Evolutionary conservation across 2,888 invertebrate species (phyloP).

Genomic region (Thalpophila matura): DNA sequence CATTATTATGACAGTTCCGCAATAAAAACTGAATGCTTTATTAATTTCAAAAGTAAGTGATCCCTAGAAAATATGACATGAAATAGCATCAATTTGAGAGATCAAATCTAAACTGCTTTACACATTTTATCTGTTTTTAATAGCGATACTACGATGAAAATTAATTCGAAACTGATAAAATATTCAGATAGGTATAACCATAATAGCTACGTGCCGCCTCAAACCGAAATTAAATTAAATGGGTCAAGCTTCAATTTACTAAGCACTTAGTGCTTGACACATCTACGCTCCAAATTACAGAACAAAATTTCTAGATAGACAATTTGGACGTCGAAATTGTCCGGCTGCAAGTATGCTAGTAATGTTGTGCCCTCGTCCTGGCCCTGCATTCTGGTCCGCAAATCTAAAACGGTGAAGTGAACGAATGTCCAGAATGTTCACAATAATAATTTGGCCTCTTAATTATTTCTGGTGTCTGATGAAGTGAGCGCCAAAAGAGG

Average conservation of each 20-base stretch:
- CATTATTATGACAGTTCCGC: neutral
- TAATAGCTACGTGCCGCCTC: conserved; percentile 1
- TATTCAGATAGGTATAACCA: conserved; percentile 48
- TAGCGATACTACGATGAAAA: conserved; percentile 20
- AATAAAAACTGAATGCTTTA: neutral
- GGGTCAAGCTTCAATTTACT: conserved; percentile 10
- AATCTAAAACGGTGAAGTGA: neutral
- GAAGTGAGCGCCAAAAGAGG: no score
- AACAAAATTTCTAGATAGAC: conserved; percentile 1
- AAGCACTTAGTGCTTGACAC: conserved; percentile 19
- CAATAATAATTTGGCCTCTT: no score
- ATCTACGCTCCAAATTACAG: neutral
- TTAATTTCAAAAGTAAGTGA: neutral
- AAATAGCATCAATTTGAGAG: neutral
- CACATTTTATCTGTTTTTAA: neutral
- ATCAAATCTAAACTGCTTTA: conserved; percentile 28
- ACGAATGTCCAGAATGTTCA: no score
- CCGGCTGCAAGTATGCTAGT: neutral
- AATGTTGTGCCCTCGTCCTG: conserved; percentile 9
- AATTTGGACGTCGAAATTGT: neutral
- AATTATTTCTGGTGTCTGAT: no score
- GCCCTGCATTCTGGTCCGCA: neutral
- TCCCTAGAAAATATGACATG: neutral
- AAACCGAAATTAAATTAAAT: conserved; percentile 16
- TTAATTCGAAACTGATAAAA: conserved; percentile 9